phyloP scores from a whole-genome alignment of 2,797 vertebrate genomes.

The Chiropotes sagulatus region DNA sequence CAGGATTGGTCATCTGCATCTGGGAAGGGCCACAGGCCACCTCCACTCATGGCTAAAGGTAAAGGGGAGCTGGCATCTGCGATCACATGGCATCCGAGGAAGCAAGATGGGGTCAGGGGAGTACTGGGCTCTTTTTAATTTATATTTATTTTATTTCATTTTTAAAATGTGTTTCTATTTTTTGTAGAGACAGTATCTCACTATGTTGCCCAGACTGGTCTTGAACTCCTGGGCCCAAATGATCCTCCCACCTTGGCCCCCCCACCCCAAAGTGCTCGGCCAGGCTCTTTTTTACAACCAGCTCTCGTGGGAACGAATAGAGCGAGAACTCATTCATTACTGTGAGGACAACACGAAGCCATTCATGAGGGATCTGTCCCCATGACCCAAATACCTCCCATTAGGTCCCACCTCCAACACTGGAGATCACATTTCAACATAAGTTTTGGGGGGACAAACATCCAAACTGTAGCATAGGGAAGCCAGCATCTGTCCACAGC shows the following conservation, averaged over 20 bases:
- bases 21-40: background rate
- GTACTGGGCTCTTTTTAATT: background rate
- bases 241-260: background rate
- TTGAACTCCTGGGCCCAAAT: background rate
- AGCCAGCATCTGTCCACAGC: too few species aligned
- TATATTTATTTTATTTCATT: background rate
- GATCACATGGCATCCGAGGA: background rate
- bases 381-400: background rate
- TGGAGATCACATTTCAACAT: background rate
- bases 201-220: background rate
- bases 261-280: background rate
- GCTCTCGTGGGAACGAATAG: background rate
- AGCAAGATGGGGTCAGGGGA: background rate
- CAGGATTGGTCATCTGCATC: background rate
- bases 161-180: background rate
- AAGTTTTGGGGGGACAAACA: background rate
- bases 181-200: background rate
- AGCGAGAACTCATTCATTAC: background rate
- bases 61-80: background rate
- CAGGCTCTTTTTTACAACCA: background rate
- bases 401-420: background rate
- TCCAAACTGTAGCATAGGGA: background rate
- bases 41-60: background rate
- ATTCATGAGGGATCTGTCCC: background rate
- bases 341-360: background rate